Evolutionary conservation across 2,888 invertebrate genomes (phyloP).

Genomic region (Athrips mouffetella): DNA sequence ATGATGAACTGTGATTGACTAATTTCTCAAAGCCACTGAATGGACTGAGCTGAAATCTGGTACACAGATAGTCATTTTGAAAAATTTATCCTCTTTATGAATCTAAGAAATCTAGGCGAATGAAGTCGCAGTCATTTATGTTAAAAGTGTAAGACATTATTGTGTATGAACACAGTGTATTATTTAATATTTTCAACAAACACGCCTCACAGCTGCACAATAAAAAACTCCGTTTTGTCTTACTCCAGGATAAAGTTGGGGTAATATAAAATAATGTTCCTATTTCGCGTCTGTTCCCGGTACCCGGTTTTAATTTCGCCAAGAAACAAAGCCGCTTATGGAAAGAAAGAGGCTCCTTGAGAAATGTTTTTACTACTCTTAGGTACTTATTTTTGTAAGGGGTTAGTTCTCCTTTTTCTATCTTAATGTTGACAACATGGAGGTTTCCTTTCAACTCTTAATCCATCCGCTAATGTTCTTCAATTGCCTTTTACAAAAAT

Average conservation of each 20-base stretch:
- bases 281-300: conserved; percentile 2
- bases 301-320: conserved; percentile 7
- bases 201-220: background rate
- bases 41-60: no score
- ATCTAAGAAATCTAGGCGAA: no score
- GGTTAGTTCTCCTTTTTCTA: background rate
- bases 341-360: background rate
- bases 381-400: background rate
- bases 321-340: conserved; percentile 11
- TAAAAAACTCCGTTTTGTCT: conserved; percentile 8
- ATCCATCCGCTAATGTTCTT: no score
- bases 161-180: no score
- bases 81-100: no score
- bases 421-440: background rate
- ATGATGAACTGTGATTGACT: no score
- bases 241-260: conserved; percentile 8
- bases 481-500: no score
- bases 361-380: background rate
- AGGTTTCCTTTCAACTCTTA: background rate
- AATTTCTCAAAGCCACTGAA: no score
- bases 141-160: no score
- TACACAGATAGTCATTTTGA: no score
- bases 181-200: no score
- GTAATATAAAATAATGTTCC: conserved; percentile 10
- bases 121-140: no score